Conservation (phyloP, 2,888 invertebrate genomes). For the Aplocera efformata region DNA sequence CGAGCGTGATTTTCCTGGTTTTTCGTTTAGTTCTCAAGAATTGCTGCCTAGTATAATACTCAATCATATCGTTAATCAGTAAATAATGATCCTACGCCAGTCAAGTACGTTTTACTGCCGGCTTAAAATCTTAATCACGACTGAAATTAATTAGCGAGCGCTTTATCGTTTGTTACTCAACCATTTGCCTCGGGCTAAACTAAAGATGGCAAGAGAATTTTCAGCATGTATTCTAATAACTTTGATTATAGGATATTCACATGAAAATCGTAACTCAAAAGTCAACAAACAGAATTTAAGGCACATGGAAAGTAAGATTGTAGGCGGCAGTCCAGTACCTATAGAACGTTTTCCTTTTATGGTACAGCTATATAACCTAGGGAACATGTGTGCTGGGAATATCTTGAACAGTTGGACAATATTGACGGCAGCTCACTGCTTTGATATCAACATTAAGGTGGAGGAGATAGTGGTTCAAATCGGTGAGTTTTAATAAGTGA, state of each 20-base stretch:
- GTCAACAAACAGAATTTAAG: too few species aligned
- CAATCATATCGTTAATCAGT: not conserved
- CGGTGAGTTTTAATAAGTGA: slow-evolving; percentile 50
- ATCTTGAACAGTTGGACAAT: slow-evolving; percentile 54
- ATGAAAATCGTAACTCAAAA: not conserved
- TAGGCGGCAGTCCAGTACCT: slow-evolving; percentile 43
- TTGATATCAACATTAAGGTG: slow-evolving; percentile 42
- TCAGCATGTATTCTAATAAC: slow-evolving; percentile 1
- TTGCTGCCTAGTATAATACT: too few species aligned
- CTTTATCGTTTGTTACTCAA: slow-evolving; percentile 1
- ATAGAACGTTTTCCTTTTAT: slow-evolving; percentile 46
- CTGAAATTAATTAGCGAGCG: slow-evolving; percentile 17
- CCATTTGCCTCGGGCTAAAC: too few species aligned
- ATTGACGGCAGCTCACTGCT: slow-evolving; percentile 60
- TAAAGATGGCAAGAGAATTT: slow-evolving; percentile 6
- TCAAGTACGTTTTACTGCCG: slow-evolving; percentile 22
- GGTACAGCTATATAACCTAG: slow-evolving; percentile 51
- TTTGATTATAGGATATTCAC: slow-evolving; percentile 3
- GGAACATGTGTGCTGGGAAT: slow-evolving; percentile 51
- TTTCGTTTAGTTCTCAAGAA: too few species aligned
- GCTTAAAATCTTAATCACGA: slow-evolving; percentile 36
- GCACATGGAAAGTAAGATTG: slow-evolving; percentile 35
- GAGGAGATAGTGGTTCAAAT: slow-evolving; percentile 47
- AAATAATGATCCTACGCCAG: not conserved
- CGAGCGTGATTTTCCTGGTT: slow-evolving; percentile 2